Percentiles rank a stretch among this genome's conserved stretches.
phyloP scores from a whole-genome alignment of 2,797 vertebrate genomes.

The Kryptolebias ocellatus region DNA sequence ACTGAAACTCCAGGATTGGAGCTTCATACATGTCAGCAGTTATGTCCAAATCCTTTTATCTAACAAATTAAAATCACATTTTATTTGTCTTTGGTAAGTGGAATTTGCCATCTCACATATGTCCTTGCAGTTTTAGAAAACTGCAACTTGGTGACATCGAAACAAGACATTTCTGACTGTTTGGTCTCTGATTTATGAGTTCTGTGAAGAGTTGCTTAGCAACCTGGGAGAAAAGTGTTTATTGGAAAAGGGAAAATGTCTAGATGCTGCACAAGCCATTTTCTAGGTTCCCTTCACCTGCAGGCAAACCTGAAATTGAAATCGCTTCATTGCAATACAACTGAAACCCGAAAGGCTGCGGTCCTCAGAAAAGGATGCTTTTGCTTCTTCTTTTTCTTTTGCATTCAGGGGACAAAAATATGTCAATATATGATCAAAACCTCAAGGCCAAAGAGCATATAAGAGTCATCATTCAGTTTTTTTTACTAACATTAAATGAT shows the following conservation, averaged over 20 bases:
- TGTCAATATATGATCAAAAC: conserved; percentile 42
- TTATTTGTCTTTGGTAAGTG: background rate
- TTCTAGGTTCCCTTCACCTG: conserved; percentile 28
- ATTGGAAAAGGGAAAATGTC: conserved; percentile 10
- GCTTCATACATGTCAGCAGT: conserved; percentile 13
- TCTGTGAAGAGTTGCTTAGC: conserved; percentile 18
- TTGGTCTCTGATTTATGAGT: conserved; percentile 10
- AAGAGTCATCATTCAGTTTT: conserved; percentile 60
- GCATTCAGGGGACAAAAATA: conserved; percentile 30
- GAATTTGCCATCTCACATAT: conserved; percentile 1
- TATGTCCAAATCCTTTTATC: background rate
- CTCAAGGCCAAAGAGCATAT: conserved; percentile 47
- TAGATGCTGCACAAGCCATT: background rate
- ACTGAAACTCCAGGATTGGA: too few species aligned
- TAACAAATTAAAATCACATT: background rate
- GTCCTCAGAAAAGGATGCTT: conserved; percentile 34
- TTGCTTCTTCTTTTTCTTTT: conserved; percentile 40
- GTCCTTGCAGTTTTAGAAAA: conserved; percentile 2
- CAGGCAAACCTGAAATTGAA: conserved; percentile 38
- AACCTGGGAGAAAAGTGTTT: conserved; percentile 11
- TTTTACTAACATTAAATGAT: conserved; percentile 58
- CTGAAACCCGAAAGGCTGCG: conserved; percentile 40
- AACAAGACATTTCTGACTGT: conserved; percentile 7
- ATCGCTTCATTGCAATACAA: conserved; percentile 41
- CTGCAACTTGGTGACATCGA: background rate